Evolutionary conservation across 2,113 vertebrate genomes (phyloP).

Genomic region (Syrmaticus mikado): DNA sequence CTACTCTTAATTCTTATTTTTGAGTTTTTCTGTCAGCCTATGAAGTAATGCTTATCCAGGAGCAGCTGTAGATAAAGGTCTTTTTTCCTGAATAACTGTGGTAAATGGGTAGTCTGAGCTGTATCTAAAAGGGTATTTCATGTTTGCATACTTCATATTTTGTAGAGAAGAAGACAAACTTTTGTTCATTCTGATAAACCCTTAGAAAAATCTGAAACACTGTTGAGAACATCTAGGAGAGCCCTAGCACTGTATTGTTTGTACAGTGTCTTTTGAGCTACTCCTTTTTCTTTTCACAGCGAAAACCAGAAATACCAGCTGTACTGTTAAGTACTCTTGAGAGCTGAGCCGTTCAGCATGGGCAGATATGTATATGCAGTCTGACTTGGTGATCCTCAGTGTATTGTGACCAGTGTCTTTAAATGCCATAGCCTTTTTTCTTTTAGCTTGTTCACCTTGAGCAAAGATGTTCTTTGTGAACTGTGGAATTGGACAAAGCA

Average conservation of each 20-base stretch:
- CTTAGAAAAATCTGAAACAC: neutral
- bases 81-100: neutral
- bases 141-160: neutral
- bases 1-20: neutral
- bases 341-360: neutral
- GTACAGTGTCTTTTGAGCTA: neutral
- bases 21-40: neutral
- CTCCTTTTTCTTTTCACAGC: neutral
- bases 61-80: neutral
- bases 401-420: neutral
- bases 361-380: neutral
- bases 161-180: neutral
- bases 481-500: neutral
- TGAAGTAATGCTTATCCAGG: neutral
- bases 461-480: accelerated
- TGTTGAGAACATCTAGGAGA: neutral
- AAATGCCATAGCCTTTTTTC: accelerated
- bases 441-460: neutral
- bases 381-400: neutral
- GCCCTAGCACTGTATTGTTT: neutral
- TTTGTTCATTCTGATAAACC: neutral
- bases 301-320: neutral
- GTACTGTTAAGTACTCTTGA: neutral
- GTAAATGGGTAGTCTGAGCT: neutral
- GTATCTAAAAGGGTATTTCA: neutral